These are phyloP conservation scores for Lepidurus arcticus DNA, from an alignment of 1,140 invertebrate species.

Conservation along the genomic window DNA sequence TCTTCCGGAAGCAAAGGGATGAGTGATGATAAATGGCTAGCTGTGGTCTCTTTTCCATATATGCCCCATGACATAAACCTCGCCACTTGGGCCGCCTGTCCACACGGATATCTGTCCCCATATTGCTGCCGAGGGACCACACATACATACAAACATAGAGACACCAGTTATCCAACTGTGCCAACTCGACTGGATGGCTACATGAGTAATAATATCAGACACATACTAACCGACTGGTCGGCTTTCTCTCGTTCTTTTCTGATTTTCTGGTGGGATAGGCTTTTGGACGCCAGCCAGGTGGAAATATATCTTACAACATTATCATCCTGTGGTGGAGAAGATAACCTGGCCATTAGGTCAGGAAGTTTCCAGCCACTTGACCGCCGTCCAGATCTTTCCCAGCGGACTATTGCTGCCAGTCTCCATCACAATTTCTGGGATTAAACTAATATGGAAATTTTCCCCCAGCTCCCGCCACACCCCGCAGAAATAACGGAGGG, in stretches of 20 bases:
- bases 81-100: slow-evolving; percentile 12
- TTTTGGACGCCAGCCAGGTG: slow-evolving; percentile 5
- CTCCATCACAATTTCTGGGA: slow-evolving; percentile 16
- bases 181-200: neutral
- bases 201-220: neutral
- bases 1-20: neutral
- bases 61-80: neutral
- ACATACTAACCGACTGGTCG: neutral
- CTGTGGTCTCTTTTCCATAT: neutral
- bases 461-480: neutral
- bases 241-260: neutral
- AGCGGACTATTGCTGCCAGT: neutral
- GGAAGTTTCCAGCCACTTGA: slow-evolving; percentile 21
- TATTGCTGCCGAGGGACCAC: slow-evolving; percentile 6
- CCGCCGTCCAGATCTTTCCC: neutral
- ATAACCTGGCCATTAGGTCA: neutral
- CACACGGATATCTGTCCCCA: neutral
- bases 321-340: neutral
- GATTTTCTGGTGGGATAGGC: neutral
- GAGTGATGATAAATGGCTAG: neutral
- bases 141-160: neutral
- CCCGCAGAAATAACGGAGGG: too few species aligned
- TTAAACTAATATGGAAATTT: neutral
- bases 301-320: slow-evolving; percentile 1
- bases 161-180: slow-evolving; percentile 5